Evolutionary conservation across 2,888 invertebrate species (phyloP), one percentile per base, ranked within the genome.

Genomic region (Emmelina monodactyla): DNA sequence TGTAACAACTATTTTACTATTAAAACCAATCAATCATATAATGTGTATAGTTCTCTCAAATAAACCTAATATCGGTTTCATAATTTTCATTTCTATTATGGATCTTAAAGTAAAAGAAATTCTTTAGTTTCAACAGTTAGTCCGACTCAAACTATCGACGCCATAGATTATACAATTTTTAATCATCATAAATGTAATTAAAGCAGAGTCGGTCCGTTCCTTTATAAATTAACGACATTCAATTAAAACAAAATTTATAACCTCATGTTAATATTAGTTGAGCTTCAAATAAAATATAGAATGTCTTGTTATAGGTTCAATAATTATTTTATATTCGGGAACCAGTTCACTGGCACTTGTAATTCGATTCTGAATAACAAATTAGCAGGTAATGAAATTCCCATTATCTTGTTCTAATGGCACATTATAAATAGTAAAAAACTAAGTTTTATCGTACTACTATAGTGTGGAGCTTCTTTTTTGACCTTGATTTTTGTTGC

Each of bases 161-260:
- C 46, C 50, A 58, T 55, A 55, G 50, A 50, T 45, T 50, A 49
- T 46, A 39, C 45, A 41, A 50, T 55, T 58, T 54, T 53, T 61
- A 55, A 59, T 61, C 53, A 62, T 59, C 58, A 58, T 62, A 70
- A 67, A 70, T 52, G 63, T 60, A 68, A 70, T 70, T 68, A 68
- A 64, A 68, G 56, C 49, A 50, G 50, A 60, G 66, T 64, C 65
- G 61, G 65, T 55, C 49, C 46, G 54, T 51, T 62, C 63, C 62
- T 62, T 62, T 62, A 62, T 64, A 53, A 63, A 70, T 67, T 67
- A 68, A 65, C 59, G 55, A 58, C 62, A 65, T 68, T 69, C 67
- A 70, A 69, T 70, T 66, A 62, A 67, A 68, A 62, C 44, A 53
- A 67, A 29, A 72, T 68, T 66, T 70, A 71, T 69, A 48, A 56